Conservation (phyloP, 1,140 invertebrate species). For the Muscidifurax raptorellus region DNA sequence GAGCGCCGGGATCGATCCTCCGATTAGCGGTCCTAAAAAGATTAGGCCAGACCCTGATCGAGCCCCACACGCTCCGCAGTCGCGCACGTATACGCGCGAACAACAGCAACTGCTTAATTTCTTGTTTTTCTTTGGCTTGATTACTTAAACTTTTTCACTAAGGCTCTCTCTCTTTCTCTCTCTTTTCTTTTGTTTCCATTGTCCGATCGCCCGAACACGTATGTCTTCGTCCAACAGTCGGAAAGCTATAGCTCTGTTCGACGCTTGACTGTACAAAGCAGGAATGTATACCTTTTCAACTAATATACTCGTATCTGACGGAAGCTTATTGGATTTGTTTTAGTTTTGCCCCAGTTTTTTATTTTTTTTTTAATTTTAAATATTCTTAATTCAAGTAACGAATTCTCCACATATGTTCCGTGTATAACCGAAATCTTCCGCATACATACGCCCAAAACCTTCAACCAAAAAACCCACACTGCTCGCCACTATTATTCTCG, state of each 20-base stretch:
- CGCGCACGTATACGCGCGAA: slow-evolving; percentile 48
- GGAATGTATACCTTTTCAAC: no score
- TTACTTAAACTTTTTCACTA: not conserved
- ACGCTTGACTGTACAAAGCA: no score
- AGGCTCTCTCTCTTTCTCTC: not conserved
- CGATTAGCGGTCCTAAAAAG: slow-evolving; percentile 57
- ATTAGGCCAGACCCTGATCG: slow-evolving; percentile 54
- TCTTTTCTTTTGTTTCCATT: not conserved
- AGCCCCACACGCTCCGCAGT: not conserved
- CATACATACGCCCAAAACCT: no score
- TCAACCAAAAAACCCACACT: not conserved
- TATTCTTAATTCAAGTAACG: no score
- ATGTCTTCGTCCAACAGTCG: no score
- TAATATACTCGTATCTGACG: no score
- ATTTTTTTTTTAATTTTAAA: no score
- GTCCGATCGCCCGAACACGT: not conserved
- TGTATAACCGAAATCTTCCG: not conserved
- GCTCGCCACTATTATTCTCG: not conserved
- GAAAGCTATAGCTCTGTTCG: no score
- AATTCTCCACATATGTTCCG: no score
- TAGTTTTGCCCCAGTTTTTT: no score
- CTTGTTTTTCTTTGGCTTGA: not conserved
- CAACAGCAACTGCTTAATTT: not conserved
- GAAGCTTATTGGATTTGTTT: no score
- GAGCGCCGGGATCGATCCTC: slow-evolving; percentile 50